Evolutionary conservation across 1,140 invertebrate genomes (phyloP).

Genomic region (Catajapyx aquilonaris): DNA sequence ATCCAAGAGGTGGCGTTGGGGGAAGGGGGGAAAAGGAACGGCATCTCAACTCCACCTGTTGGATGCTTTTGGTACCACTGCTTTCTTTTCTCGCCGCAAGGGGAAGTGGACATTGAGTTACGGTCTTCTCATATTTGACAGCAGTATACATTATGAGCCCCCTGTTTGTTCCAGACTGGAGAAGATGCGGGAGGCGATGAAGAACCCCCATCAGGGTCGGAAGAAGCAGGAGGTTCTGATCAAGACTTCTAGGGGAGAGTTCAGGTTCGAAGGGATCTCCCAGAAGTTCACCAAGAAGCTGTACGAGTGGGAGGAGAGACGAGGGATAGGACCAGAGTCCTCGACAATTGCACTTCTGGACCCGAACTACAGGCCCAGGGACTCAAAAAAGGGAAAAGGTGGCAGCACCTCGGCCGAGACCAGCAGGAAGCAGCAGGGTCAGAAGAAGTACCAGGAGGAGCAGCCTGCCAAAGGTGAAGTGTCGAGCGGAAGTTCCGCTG

Average conservation of each 20-base stretch:
- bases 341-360: slow-evolving; percentile 56
- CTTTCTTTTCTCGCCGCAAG: no score
- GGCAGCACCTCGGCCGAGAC: slow-evolving; percentile 1
- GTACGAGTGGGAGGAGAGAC: slow-evolving; percentile 74
- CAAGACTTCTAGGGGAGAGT: slow-evolving; percentile 55
- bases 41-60: no score
- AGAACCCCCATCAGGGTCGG: slow-evolving; percentile 19
- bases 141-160: neutral
- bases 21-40: no score
- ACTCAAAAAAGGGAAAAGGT: slow-evolving; percentile 3
- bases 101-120: no score
- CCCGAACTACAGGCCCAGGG: slow-evolving; percentile 27
- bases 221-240: slow-evolving; percentile 47
- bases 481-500: no score
- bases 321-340: slow-evolving; percentile 53
- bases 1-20: no score
- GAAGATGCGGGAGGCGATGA: slow-evolving; percentile 34
- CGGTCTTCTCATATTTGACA: no score
- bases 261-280: slow-evolving; percentile 64
- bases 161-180: slow-evolving; percentile 26
- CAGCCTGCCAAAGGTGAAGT: no score
- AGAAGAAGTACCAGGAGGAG: no score
- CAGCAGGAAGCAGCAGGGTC: no score
- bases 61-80: no score
- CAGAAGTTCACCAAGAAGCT: slow-evolving; percentile 70